Evolutionary conservation across 1,140 invertebrate genomes (phyloP).

Genomic region (Zaprionus capensis): DNA sequence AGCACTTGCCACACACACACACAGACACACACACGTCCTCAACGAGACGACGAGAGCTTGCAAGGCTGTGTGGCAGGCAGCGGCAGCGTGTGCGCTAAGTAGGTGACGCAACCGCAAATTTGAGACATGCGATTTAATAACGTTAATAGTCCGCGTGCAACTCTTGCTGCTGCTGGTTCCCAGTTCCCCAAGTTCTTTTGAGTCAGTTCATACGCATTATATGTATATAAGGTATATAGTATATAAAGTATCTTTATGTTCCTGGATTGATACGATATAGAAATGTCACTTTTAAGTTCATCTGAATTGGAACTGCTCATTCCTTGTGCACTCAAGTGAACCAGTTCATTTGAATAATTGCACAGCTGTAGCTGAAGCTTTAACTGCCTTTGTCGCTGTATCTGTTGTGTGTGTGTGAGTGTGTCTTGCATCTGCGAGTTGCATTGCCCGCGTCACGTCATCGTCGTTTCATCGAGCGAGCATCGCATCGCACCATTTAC

Average conservation of each 20-base stretch:
- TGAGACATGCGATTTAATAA: conserved; percentile 78
- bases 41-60: background rate
- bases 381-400: conserved; percentile 44
- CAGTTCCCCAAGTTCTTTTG: background rate
- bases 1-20: background rate
- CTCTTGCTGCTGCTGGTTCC: conserved; percentile 4
- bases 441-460: conserved; percentile 66
- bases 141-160: conserved; percentile 65
- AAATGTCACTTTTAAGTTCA: background rate
- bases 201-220: background rate
- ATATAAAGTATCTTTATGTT: background rate
- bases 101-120: conserved; percentile 83
- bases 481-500: conserved; percentile 66
- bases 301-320: background rate
- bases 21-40: conserved; percentile 12
- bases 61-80: conserved; percentile 19
- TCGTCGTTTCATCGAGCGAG: conserved; percentile 34
- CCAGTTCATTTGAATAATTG: conserved; percentile 3
- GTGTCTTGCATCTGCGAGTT: conserved; percentile 24
- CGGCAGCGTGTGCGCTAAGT: conserved; percentile 62
- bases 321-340: background rate
- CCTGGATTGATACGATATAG: background rate
- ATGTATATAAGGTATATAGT: too few species aligned
- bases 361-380: conserved; percentile 11
- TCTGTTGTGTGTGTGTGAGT: conserved; percentile 25